A percentile compares a stretch with the other conserved stretches of the same genome.
phyloP scores from a whole-genome alignment of 2,113 vertebrate species.

The Clarias gariepinus region DNA sequence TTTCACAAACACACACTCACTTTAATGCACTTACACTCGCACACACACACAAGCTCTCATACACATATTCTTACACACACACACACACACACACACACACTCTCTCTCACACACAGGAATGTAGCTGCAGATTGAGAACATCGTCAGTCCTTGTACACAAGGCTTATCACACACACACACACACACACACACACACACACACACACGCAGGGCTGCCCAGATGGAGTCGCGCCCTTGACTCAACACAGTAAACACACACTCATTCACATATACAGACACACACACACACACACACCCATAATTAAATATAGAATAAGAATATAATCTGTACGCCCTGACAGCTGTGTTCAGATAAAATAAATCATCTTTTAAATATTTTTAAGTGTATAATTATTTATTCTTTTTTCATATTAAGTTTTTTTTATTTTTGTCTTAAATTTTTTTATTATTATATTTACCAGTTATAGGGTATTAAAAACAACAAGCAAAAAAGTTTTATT shows the following conservation, averaged over 20 bases:
- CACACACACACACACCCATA: neutral
- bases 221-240: slow-evolving; percentile 77
- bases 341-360: neutral
- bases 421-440: neutral
- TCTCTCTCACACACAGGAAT: slow-evolving; percentile 45
- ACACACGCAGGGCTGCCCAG: slow-evolving; percentile 67
- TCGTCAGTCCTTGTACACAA: slow-evolving; percentile 77
- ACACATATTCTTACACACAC: slow-evolving; percentile 37
- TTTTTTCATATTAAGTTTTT: neutral
- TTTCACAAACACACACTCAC: neutral
- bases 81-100: slow-evolving; percentile 39
- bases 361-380: neutral
- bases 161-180: slow-evolving; percentile 71
- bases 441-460: neutral
- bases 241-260: slow-evolving; percentile 28
- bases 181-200: slow-evolving; percentile 55
- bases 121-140: slow-evolving; percentile 58
- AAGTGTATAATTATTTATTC: neutral
- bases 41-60: slow-evolving; percentile 44
- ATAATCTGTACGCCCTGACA: neutral
- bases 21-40: neutral
- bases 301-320: neutral
- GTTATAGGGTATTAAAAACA: neutral
- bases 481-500: too few relatives aligned
- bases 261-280: slow-evolving; percentile 4